phyloP scores from a whole-genome alignment of 2,797 vertebrate genomes.

The Sebastes trivittatus region DNA sequence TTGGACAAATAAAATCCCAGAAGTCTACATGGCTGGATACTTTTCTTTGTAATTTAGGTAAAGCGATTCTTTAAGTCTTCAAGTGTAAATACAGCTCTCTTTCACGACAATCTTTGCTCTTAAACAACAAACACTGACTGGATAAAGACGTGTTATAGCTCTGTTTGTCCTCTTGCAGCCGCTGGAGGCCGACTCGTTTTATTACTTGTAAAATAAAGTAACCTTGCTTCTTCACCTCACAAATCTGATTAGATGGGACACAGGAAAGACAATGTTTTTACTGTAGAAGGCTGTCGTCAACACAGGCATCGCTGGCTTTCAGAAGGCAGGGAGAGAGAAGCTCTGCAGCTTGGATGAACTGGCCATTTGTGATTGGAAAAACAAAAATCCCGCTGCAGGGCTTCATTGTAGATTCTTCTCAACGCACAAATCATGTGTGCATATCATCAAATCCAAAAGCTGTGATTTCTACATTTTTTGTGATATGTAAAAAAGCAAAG shows the following conservation, averaged over 20 bases:
- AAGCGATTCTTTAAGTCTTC: background rate
- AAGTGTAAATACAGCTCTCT: background rate
- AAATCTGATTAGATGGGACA: background rate
- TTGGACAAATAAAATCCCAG: background rate
- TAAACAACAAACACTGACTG: background rate
- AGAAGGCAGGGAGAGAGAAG: slow-evolving; percentile 51
- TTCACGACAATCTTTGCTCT: slow-evolving; percentile 12
- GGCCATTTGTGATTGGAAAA: slow-evolving; percentile 22
- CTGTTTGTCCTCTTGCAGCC: slow-evolving; percentile 1
- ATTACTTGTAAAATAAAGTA: slow-evolving; percentile 5
- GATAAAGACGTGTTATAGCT: background rate
- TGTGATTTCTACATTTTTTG: slow-evolving; percentile 16
- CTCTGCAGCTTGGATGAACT: slow-evolving; percentile 51
- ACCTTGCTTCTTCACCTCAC: background rate
- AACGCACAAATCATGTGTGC: background rate
- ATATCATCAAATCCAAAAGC: slow-evolving; percentile 14
- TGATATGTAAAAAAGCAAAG: slow-evolving; percentile 50
- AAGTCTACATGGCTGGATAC: background rate
- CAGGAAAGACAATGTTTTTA: background rate
- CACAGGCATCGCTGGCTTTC: slow-evolving; percentile 67
- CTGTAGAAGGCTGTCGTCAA: slow-evolving; percentile 35
- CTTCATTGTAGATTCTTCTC: slow-evolving; percentile 34
- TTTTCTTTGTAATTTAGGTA: background rate
- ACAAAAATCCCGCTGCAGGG: slow-evolving; percentile 20
- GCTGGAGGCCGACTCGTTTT: background rate